A percentile compares a stretch with the other conserved stretches of the same genome.
These are phyloP conservation scores for Lottia gigantea DNA, from an alignment of 2,888 invertebrate genomes.

Conservation along the genomic window DNA sequence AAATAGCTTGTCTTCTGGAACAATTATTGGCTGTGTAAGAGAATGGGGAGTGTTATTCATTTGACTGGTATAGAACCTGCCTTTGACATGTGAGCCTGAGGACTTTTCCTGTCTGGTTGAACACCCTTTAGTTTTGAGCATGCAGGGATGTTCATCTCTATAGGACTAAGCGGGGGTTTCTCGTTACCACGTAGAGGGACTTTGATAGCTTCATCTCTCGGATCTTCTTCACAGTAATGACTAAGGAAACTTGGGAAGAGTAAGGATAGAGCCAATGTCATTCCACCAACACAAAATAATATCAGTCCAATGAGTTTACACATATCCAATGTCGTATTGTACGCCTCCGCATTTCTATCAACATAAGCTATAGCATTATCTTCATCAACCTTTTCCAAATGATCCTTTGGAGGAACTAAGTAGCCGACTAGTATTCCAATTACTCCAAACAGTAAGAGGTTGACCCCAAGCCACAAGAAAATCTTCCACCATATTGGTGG, in stretches of 20 bases:
- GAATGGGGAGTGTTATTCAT: background rate
- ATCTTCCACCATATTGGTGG: constrained; percentile 69
- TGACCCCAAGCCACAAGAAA: constrained; percentile 70
- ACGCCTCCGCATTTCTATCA: constrained; percentile 67
- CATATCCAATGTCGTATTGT: constrained; percentile 70
- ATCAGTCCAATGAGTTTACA: constrained; percentile 70
- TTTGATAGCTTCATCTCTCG: constrained; percentile 48
- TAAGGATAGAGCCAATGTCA: constrained; percentile 69
- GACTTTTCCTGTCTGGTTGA: constrained; percentile 61
- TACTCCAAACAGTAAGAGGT: constrained; percentile 69
- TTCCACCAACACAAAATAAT: constrained; percentile 70
- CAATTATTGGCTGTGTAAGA: no score
- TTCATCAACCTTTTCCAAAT: constrained; percentile 51
- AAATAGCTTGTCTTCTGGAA: no score
- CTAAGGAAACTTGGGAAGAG: constrained; percentile 70
- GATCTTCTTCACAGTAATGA: constrained; percentile 66
- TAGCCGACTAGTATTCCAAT: constrained; percentile 71
- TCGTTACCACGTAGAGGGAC: constrained; percentile 51
- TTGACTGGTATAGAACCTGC: constrained; percentile 36
- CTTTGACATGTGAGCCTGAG: constrained; percentile 51
- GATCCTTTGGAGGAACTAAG: constrained; percentile 67
- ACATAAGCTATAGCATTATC: constrained; percentile 58
- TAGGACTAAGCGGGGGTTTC: constrained; percentile 50
- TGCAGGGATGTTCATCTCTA: constrained; percentile 65
- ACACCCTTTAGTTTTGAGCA: constrained; percentile 63